Evolutionary conservation across 2,888 invertebrate species (phyloP).

Genomic region (Cosmorhoe ocellata): DNA sequence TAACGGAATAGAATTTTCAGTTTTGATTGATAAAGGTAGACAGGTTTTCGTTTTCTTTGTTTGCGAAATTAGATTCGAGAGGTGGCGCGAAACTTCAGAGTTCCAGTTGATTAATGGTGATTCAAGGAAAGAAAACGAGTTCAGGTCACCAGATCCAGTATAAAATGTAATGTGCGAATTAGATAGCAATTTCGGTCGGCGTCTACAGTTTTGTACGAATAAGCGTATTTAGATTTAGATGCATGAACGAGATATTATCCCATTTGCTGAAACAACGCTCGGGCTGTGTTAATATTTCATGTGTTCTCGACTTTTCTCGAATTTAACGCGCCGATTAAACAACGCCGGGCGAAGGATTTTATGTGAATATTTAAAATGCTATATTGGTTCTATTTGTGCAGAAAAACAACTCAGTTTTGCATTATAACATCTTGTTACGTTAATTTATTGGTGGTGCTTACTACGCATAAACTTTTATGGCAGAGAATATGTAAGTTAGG

Average conservation of each 20-base stretch:
- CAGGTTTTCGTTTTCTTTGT: constrained; percentile 80
- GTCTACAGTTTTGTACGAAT: constrained; percentile 44
- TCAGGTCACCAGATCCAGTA: constrained; percentile 59
- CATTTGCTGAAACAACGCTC: constrained; percentile 76
- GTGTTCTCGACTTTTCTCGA: constrained; percentile 80
- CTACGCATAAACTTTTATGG: constrained; percentile 37
- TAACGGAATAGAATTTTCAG: constrained; percentile 80
- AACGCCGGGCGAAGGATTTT: constrained; percentile 75
- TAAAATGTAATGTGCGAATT: constrained; percentile 30
- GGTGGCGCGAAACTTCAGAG: constrained; percentile 73
- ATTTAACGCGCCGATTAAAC: constrained; percentile 80
- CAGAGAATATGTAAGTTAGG: constrained; percentile 24
- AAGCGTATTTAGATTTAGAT: constrained; percentile 68
- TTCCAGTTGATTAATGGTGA: constrained; percentile 79
- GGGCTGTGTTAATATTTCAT: constrained; percentile 76
- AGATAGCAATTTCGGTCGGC: neutral
- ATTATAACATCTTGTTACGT: constrained; percentile 49
- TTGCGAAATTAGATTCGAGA: constrained; percentile 78
- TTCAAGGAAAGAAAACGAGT: constrained; percentile 66
- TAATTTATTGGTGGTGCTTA: constrained; percentile 45
- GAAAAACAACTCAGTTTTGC: constrained; percentile 60
- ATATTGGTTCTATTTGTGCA: constrained; percentile 75
- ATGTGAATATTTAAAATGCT: constrained; percentile 79
- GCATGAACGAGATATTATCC: constrained; percentile 72
- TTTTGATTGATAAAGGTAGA: constrained; percentile 83